Conservation (phyloP, 2,888 invertebrate species). For the Neria commutata region DNA sequence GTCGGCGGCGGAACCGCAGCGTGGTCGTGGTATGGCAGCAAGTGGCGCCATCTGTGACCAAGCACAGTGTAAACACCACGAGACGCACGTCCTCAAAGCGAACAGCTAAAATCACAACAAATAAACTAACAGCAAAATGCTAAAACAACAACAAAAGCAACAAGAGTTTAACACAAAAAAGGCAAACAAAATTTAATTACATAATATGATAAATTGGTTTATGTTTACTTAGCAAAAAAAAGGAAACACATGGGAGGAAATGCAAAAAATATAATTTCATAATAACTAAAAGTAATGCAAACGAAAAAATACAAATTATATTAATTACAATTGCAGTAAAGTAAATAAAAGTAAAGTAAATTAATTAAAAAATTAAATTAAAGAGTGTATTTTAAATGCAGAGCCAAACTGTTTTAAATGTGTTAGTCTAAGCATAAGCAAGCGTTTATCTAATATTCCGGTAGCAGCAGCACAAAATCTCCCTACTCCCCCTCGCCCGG, state of each 20-base stretch:
- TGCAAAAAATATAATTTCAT: conserved; percentile 12
- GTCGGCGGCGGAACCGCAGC: conserved; percentile 28
- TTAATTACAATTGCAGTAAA: conserved; percentile 20
- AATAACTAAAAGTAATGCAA: conserved; percentile 8
- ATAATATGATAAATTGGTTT: no score
- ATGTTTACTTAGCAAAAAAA: conserved; percentile 22
- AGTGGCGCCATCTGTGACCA: conserved; percentile 50
- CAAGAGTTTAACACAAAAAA: conserved; percentile 13
- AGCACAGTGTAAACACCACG: conserved; percentile 18
- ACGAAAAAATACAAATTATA: background rate
- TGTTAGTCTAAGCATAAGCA: background rate
- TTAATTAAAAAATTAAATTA: conserved; percentile 7
- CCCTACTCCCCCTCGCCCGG: no score
- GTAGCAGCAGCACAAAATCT: background rate
- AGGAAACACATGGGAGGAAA: conserved; percentile 13
- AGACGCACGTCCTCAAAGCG: conserved; percentile 2
- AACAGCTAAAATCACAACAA: conserved; percentile 21
- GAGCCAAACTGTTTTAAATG: background rate
- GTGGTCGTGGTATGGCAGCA: conserved; percentile 21
- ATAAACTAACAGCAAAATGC: conserved; percentile 6
- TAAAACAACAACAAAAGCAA: conserved; percentile 11
- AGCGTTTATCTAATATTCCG: background rate
- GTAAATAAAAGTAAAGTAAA: conserved; percentile 23
- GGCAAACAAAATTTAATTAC: conserved; percentile 22
- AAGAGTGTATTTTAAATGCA: background rate